These are phyloP conservation scores for Sitobion miscanthi DNA, from an alignment of 1,140 invertebrate genomes.

Conservation along the genomic window DNA sequence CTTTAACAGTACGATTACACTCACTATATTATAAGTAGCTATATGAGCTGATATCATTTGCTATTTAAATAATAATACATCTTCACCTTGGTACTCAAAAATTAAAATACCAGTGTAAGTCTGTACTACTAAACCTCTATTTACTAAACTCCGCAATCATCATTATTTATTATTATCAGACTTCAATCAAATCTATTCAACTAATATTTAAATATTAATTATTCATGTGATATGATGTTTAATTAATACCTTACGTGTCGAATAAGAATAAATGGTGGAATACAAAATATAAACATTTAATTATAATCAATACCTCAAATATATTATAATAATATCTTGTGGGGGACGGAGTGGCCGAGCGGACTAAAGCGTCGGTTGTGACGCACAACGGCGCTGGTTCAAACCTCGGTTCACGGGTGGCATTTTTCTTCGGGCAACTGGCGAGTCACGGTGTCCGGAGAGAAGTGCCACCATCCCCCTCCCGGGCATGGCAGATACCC, in stretches of 20 bases:
- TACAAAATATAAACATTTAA: neutral
- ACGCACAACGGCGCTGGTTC: too few species aligned
- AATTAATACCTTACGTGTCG: neutral
- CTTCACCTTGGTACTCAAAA: neutral
- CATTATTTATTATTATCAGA: neutral
- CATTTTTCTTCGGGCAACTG: too few species aligned
- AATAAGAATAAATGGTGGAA: neutral
- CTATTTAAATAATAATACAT: conserved; percentile 5
- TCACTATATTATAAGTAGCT: neutral
- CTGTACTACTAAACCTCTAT: neutral
- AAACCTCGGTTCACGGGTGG: too few species aligned
- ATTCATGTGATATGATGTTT: neutral
- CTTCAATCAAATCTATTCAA: neutral
- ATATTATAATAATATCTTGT: too few species aligned
- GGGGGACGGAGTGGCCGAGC: too few species aligned
- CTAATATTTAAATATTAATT: neutral
- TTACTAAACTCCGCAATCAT: neutral
- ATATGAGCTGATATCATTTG: neutral
- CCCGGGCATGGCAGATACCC: too few species aligned
- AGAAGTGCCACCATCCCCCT: too few species aligned
- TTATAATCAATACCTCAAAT: neutral
- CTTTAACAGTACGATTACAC: neutral
- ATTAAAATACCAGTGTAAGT: neutral
- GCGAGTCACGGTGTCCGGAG: too few species aligned
- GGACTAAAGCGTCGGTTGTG: too few species aligned